Evolutionary conservation across 92 coral and sea anemone species (phyloP), one percentile per base, ranked within the genome.

Genomic region (Blastomussa wellsi): DNA sequence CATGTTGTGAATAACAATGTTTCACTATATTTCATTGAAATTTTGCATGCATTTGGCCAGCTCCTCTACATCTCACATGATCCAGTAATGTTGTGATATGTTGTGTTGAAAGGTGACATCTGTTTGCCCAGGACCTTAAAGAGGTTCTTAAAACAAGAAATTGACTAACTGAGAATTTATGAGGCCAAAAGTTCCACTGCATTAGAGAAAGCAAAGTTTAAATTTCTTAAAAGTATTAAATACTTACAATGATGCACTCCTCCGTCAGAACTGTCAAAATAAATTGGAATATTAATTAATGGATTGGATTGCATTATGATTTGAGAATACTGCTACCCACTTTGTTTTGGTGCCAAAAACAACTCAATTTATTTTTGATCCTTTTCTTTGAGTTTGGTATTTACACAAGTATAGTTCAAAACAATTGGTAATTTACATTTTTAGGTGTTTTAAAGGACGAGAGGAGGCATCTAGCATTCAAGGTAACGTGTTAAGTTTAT

Each of bases 201-300:
- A 44, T 44, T 44, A 44, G 49, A 55, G 64, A 55, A 55, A 51
- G 68, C 28, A 37, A 36, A 1, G 62, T 76, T 66, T 42, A 29
- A 33, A n/a, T n/a, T 67, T 28, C 41, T 4, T 31, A 36, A 31
- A 22, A 44, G 0, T 17, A 55, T 74, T 36, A 38, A 71, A 83
- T 87, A 93, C 95, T 93, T 90, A 93, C 95, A 81, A 79, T 70
- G 80, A 82, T 78, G 81, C 85, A 62, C 87, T 90, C 89, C 90
- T 77, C 93, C 86, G 62, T 93, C 92, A 93, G 91, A 90, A 93
- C 95, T 93, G 93, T 57, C 87, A 85, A 57, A 86, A 72, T 81
- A 82, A 93, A 83, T 83, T 44, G 79, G 71, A 83, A 74, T 74
- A 74, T 39, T 38, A 72, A 71, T 52, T 71, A 74, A 68, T 83